A percentile compares a stretch with the other conserved stretches of the same genome.
Evolutionary conservation across 2,113 vertebrate genomes (phyloP).

Genomic region (Seriola aureovittata): DNA sequence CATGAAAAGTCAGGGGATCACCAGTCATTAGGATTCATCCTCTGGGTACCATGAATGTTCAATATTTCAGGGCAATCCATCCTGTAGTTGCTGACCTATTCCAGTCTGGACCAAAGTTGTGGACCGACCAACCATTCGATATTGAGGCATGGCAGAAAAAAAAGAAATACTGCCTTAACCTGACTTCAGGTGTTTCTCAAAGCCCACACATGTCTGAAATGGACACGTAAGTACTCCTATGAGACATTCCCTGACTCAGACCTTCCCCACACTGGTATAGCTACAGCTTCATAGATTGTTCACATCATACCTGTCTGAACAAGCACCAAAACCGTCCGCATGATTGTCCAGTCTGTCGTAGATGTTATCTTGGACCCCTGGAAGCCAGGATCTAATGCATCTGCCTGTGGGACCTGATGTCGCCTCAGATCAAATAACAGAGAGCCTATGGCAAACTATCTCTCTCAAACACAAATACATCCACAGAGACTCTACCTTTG

Average conservation of each 20-base stretch:
- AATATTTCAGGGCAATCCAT: neutral
- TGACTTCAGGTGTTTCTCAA: neutral
- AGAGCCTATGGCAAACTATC: neutral
- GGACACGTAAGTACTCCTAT: neutral
- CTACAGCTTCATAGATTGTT: conserved; percentile 6
- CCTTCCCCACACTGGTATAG: neutral
- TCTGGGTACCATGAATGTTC: neutral
- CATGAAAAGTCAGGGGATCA: too few relatives aligned
- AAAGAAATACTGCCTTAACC: neutral
- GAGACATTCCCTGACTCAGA: conserved; percentile 34
- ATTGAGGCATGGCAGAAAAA: neutral
- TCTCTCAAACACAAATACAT: conserved; percentile 25
- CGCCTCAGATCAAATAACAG: conserved; percentile 10
- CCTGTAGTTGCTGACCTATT: neutral
- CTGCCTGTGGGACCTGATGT: conserved; percentile 25
- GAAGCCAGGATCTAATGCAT: neutral
- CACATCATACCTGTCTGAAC: conserved; percentile 25
- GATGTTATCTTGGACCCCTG: conserved; percentile 27
- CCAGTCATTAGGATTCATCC: neutral
- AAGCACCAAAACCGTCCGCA: neutral
- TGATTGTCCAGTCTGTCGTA: neutral
- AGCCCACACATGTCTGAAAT: conserved; percentile 1
- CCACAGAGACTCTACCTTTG: conserved; percentile 23
- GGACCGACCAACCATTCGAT: neutral
- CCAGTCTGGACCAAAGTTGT: neutral